Evolutionary conservation across 2,113 vertebrate species (phyloP).

Genomic region (Anhinga rufa): DNA sequence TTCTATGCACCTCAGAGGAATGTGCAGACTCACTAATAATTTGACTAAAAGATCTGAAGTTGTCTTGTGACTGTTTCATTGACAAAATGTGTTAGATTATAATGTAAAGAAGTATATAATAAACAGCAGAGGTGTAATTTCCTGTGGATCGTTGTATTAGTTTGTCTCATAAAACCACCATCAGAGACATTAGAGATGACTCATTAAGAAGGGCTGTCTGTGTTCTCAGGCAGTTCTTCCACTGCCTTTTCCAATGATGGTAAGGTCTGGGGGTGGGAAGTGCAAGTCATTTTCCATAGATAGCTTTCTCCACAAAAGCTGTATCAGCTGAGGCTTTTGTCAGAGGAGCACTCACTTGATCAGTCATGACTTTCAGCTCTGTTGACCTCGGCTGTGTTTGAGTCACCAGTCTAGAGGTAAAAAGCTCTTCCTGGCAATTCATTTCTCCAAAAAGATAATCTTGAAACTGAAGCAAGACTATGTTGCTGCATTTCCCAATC

Average conservation of each 20-base stretch:
- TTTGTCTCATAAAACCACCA: neutral
- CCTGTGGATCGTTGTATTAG: neutral
- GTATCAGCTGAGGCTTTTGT: neutral
- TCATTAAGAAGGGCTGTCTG: neutral
- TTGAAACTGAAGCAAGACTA: neutral
- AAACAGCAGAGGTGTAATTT: neutral
- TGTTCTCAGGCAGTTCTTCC: neutral
- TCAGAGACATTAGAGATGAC: neutral
- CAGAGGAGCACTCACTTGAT: neutral
- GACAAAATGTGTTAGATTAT: neutral
- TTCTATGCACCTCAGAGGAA: neutral
- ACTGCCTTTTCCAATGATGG: neutral
- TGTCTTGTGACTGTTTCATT: neutral
- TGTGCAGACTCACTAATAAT: neutral
- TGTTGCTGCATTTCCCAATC: neutral
- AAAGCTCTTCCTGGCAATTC: neutral
- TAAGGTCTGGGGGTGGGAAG: neutral
- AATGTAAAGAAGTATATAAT: accelerated
- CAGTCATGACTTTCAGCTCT: neutral
- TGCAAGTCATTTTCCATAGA: neutral
- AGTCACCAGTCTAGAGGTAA: neutral
- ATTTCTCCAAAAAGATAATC: neutral
- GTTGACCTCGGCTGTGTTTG: neutral
- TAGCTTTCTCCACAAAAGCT: neutral
- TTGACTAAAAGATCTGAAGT: neutral